Evolutionary conservation across 2,888 invertebrate genomes (phyloP), one percentile per base, ranked within the genome.

Genomic region (Platycheirus rosarum): DNA sequence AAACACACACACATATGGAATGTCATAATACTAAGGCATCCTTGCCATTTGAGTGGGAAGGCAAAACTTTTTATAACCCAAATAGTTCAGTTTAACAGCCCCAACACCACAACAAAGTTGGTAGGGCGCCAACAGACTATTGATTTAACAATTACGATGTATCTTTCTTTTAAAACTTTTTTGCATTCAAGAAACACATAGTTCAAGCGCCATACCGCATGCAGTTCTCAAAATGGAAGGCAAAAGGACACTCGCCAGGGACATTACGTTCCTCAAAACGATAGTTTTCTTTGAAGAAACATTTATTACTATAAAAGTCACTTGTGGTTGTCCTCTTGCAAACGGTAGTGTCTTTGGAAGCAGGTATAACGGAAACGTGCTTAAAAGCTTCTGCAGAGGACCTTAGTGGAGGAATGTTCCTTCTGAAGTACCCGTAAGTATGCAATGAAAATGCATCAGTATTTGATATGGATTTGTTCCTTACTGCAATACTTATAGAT

Each of bases 101-200:
- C 42, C 51, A 51, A n/a, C 62, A 53, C 37, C 14, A 60, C 51
- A 44, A 48, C 48, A 44, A 40, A 53, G 53, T 74, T 79, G 75
- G 78, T 46, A 60, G 26, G 37, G 9, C 32, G 78, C 78, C 75
- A 80, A 60, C 37, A 51, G 23, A 65, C 57, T 80, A 80, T 75
- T 75, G 79, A 80, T 80, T 80, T 80, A 75, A 65, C 79, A 80
- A 76, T 80, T 75, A 57, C 75, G 57, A 60, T 44, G 69, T 51
- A 60, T 49, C 13, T 16, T 23, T 55, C 8, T 13, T 16, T 55
- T n/a, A n/a, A n/a, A n/a, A n/a, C n/a, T 37, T 13, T 20, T 51
- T 23, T 53, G 42, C 14, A 57, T 69, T 20, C 48, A 63, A 37
- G 49, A 14, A 16, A 32, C n/a, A n/a, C n/a, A n/a, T 14, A 60